Evolutionary conservation across 1,140 invertebrate genomes (phyloP).

Genomic region (Chironomus tepperi): DNA sequence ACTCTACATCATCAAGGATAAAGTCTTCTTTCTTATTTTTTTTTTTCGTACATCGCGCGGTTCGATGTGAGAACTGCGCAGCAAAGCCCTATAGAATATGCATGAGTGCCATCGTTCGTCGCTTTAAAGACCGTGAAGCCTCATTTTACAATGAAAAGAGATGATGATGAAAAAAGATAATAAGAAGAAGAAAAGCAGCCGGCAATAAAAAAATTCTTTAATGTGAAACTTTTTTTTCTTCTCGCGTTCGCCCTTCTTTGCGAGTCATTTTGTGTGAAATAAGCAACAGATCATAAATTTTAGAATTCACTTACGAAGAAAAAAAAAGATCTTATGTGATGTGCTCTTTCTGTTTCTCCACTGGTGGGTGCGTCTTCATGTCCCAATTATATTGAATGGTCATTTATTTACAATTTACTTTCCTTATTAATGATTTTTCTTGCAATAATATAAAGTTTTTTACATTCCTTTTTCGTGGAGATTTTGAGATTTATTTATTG

Average conservation of each 20-base stretch:
- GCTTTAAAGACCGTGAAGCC: not conserved
- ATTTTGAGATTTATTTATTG: too few relatives aligned
- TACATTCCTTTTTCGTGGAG: too few relatives aligned
- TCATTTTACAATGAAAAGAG: not conserved
- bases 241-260: not conserved
- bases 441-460: too few relatives aligned
- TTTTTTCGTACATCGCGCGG: too few relatives aligned
- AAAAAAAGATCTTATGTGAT: too few relatives aligned
- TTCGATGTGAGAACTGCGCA: conserved; percentile 1
- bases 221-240: not conserved
- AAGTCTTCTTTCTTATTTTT: not conserved
- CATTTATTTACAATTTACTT: not conserved
- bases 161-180: too few relatives aligned
- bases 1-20: not conserved
- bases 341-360: not conserved
- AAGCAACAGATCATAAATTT: conserved; percentile 7
- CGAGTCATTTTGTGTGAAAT: not conserved
- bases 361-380: not conserved
- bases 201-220: not conserved
- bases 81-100: conserved; percentile 6
- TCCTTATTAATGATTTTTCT: too few relatives aligned
- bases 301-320: not conserved
- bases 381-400: not conserved
- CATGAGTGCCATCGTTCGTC: not conserved
- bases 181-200: too few relatives aligned